phyloP scores from a whole-genome alignment of 2,797 vertebrate species.

The Sciaenops ocellatus region DNA sequence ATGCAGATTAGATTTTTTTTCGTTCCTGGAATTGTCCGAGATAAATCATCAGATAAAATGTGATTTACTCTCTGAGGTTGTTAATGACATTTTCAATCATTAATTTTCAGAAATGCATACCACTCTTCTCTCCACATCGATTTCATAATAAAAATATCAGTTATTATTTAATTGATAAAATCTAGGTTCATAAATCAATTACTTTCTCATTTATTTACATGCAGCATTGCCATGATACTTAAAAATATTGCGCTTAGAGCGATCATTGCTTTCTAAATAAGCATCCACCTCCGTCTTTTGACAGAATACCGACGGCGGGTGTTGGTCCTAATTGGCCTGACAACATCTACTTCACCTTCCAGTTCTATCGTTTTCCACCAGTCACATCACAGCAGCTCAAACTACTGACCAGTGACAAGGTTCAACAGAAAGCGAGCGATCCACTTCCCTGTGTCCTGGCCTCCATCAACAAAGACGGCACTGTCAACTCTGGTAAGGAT shows the following conservation, averaged over 20 bases:
- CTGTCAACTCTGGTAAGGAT: constrained; percentile 84
- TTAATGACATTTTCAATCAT: constrained; percentile 53
- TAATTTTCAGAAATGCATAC: constrained; percentile 20
- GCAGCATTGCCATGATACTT: neutral
- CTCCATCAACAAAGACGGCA: constrained; percentile 82
- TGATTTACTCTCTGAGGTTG: constrained; percentile 50
- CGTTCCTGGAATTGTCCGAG: constrained; percentile 52
- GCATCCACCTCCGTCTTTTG: constrained; percentile 23
- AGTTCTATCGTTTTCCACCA: constrained; percentile 94
- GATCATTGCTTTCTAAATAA: constrained; percentile 10
- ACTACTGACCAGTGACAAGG: constrained; percentile 77
- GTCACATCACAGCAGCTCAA: constrained; percentile 88
- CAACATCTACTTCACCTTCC: constrained; percentile 94
- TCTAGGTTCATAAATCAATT: constrained; percentile 22
- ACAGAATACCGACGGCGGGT: constrained; percentile 80
- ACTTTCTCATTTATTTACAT: constrained; percentile 9
- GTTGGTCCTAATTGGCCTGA: constrained; percentile 80
- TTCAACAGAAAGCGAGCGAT: neutral
- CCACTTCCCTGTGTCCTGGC: constrained; percentile 83
- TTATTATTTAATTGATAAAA: constrained; percentile 14
- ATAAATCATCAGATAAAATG: constrained; percentile 50
- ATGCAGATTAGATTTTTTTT: constrained; percentile 56
- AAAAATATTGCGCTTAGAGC: neutral
- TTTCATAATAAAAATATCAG: constrained; percentile 34
- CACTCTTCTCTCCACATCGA: constrained; percentile 2